Evolutionary conservation across 2,888 invertebrate genomes (phyloP).

Genomic region (Bombyx huttoni): DNA sequence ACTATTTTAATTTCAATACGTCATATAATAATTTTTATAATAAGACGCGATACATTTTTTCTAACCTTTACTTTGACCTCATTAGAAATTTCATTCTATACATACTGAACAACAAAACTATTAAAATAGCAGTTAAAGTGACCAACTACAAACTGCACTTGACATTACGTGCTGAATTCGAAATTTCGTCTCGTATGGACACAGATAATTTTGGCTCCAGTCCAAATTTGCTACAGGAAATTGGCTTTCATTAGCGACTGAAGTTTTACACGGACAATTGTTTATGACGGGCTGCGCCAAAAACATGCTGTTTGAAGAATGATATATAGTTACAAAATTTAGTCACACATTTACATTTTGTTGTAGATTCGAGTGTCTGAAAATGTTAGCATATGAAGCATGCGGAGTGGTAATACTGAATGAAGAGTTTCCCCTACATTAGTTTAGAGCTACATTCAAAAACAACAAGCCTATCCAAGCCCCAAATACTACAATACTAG

Average conservation of each 20-base stretch:
- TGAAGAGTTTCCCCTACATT: no score
- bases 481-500: no score
- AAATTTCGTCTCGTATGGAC: constrained; percentile 10
- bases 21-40: no score
- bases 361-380: not conserved
- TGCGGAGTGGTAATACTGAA: no score
- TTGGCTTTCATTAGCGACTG: constrained; percentile 2
- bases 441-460: no score
- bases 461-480: no score
- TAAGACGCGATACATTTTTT: no score
- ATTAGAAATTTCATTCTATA: no score
- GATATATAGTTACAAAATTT: not conserved
- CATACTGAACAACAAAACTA: not conserved
- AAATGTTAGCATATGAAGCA: no score
- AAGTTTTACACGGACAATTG: not conserved
- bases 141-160: constrained; percentile 1
- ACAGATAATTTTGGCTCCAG: constrained; percentile 12
- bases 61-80: no score
- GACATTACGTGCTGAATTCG: constrained; percentile 4
- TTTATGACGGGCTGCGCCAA: not conserved
- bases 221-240: constrained; percentile 7
- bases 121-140: not conserved
- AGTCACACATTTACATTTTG: not conserved
- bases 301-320: not conserved
- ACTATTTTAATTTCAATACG: no score